Evolutionary conservation across 2,113 vertebrate genomes (phyloP).

Genomic region (Chroicocephalus ridibundus): DNA sequence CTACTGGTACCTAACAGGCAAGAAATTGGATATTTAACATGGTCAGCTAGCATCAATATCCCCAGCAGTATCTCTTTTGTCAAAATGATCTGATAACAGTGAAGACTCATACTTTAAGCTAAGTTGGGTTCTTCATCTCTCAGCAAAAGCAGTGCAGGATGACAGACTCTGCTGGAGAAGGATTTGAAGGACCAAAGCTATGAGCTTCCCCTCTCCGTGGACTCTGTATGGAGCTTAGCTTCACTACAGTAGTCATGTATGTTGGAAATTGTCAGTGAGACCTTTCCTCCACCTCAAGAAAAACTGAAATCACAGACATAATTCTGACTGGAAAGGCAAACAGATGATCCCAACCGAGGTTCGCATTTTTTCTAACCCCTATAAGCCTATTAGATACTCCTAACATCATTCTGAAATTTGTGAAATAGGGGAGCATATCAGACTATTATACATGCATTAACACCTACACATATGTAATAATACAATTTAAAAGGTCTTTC

Average conservation of each 20-base stretch:
- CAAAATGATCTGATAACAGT: constrained; percentile 25
- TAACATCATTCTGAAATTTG: neutral
- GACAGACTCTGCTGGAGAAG: neutral
- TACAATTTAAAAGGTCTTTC: neutral
- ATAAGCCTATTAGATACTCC: neutral
- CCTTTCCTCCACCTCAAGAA: neutral
- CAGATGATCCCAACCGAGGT: neutral
- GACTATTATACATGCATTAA: neutral
- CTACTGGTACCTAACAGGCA: neutral
- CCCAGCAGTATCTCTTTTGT: neutral
- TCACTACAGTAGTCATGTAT: neutral
- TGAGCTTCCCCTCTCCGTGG: neutral
- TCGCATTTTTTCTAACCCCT: neutral
- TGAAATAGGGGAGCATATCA: neutral
- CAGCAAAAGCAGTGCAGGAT: neutral
- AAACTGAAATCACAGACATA: neutral
- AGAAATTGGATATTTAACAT: neutral
- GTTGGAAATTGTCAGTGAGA: neutral
- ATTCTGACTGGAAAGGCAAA: neutral
- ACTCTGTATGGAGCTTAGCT: neutral
- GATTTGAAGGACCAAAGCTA: neutral
- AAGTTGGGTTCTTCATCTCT: constrained; percentile 1
- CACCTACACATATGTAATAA: neutral
- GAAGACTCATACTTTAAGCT: neutral
- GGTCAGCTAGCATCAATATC: constrained; percentile 6